Evolutionary conservation across 2,888 invertebrate species (phyloP), one percentile per base, ranked within the genome.

Genomic region (Stenurella melanura): DNA sequence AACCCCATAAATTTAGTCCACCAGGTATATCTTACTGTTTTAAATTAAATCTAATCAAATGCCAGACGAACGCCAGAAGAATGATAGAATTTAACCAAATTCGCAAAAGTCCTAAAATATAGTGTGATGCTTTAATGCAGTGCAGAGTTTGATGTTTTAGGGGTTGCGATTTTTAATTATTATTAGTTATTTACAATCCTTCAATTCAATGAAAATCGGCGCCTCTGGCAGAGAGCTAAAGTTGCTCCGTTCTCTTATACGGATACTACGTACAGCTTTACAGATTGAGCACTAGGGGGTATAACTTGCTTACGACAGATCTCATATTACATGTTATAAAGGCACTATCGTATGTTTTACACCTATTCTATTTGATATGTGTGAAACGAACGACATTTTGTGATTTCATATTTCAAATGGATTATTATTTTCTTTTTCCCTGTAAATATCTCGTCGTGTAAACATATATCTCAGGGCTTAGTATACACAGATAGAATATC

Each of bases 281-380:
- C 63, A 72, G 54, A 63, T 72, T 17, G 74, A 77, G 69, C 81
- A 80, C 77, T 74, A 78, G 78, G 81, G 79, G 83, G 80, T 77
- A 76, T 70, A 79, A 79, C 81, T 81, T 84, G 84, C 74, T 82
- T 78, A 57, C 81, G 83, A 84, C 84, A 84, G 80, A 80, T 84
- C 83, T 84, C 83, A 83, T 82, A 84, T 84, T 83, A 83, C 81
- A 80, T 80, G 80, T 80, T 78, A 81, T 81, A 81, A 82, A 81
- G 77, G 77, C 75, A 79, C 74, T 75, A 75, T 78, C 73, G 74
- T 76, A 80, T 78, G 80, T 78, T 84, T 83, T 81, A 67, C 81
- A 81, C 83, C 78, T 81, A 80, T 81, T 81, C 72, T 67, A 75
- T 78, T 80, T 77, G 76, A 79, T 77, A 78, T 81, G 74, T 78